Percentiles rank a stretch among this genome's conserved stretches.
phyloP scores from a whole-genome alignment of 2,888 invertebrate genomes.

The Adelphocoris suturalis region DNA sequence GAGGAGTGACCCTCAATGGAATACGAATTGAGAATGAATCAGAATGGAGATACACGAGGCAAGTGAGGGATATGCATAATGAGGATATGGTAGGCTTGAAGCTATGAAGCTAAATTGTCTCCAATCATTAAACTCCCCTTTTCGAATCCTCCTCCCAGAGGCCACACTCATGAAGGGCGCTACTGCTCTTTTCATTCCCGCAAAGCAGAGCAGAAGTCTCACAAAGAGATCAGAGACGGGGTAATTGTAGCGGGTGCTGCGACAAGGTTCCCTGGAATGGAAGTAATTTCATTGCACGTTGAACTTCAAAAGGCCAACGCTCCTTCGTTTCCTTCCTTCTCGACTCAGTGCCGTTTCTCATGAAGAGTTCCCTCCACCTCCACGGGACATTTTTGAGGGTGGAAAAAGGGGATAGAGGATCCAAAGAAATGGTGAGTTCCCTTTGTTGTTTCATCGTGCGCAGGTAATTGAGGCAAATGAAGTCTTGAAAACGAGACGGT shows the following conservation, averaged over 20 bases:
- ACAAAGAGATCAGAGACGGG: constrained; percentile 44
- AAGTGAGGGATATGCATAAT: neutral
- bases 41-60: too few relatives aligned
- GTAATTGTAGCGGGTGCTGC: constrained; percentile 49
- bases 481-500: neutral
- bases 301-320: constrained; percentile 55
- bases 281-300: constrained; percentile 61
- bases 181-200: constrained; percentile 23
- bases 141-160: constrained; percentile 28
- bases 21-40: too few relatives aligned
- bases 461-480: constrained; percentile 25
- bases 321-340: constrained; percentile 45
- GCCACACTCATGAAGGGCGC: constrained; percentile 25
- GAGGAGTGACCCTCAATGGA: too few relatives aligned
- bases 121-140: neutral
- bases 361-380: constrained; percentile 27
- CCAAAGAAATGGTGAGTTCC: constrained; percentile 16
- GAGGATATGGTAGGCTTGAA: neutral
- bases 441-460: constrained; percentile 19
- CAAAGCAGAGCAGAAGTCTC: neutral
- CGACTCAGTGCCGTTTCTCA: constrained; percentile 5
- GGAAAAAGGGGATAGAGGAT: constrained; percentile 3
- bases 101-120: neutral
- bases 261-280: constrained; percentile 61
- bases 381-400: constrained; percentile 9